phyloP scores from a whole-genome alignment of 2,113 vertebrate species.

The Rhea pennata region DNA sequence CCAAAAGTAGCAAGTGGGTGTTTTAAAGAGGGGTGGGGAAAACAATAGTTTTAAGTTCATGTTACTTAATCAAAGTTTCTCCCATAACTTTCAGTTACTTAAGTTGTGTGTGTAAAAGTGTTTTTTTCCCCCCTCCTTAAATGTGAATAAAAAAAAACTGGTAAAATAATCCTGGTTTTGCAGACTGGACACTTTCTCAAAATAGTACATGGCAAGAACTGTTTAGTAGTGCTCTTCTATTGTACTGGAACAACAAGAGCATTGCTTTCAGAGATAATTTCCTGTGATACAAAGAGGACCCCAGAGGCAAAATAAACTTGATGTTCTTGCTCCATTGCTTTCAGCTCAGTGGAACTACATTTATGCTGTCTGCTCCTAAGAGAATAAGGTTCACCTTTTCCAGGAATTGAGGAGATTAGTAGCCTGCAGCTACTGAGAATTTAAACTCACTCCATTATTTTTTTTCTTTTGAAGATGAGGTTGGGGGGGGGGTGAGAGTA shows the following conservation, averaged over 20 bases:
- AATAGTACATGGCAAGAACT: not conserved
- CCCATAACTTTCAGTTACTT: constrained; percentile 30
- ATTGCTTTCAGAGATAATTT: constrained; percentile 36
- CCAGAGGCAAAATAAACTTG: constrained; percentile 53
- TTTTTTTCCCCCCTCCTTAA: not conserved
- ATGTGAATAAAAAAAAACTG: constrained; percentile 19
- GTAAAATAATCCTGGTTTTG: constrained; percentile 29
- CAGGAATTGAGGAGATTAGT: constrained; percentile 61
- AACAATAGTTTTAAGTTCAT: constrained; percentile 58
- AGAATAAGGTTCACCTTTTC: constrained; percentile 63
- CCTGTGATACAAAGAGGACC: constrained; percentile 39
- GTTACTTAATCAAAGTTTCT: constrained; percentile 58
- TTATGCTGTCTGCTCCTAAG: constrained; percentile 55
- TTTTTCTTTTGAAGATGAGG: constrained; percentile 38
- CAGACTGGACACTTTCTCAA: constrained; percentile 40
- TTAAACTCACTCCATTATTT: constrained; percentile 53
- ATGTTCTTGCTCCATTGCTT: constrained; percentile 41
- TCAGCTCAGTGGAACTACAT: constrained; percentile 30
- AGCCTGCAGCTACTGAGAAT: constrained; percentile 66
- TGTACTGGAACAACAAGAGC: not conserved
- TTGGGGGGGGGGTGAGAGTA: constrained; percentile 3
- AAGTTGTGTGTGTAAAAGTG: constrained; percentile 38
- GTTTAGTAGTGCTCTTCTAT: not conserved
- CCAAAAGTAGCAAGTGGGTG: constrained; percentile 20
- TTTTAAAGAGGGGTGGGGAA: constrained; percentile 49